Evolutionary conservation across 2,888 invertebrate genomes (phyloP).

Genomic region (Drosophila koepferae): DNA sequence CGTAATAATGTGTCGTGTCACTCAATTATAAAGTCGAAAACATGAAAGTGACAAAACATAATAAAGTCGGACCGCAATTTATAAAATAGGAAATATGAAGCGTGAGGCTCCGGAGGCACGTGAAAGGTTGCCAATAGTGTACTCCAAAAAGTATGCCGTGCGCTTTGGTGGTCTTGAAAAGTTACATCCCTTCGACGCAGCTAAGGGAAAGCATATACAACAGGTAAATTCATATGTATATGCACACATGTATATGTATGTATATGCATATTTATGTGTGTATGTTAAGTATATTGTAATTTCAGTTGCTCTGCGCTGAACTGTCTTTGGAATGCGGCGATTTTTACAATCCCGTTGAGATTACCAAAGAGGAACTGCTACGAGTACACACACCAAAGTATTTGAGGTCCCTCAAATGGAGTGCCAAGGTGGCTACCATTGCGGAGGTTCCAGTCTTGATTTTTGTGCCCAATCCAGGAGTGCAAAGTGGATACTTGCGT

Average conservation of each 20-base stretch:
- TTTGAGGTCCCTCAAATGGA: conserved; percentile 90
- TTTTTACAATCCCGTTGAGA: conserved; percentile 89
- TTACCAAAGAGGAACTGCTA: conserved; percentile 89
- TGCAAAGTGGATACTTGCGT: conserved; percentile 90
- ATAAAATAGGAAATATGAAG: conserved; percentile 11
- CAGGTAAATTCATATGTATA: conserved; percentile 85
- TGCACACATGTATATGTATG: background rate
- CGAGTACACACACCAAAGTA: conserved; percentile 91
- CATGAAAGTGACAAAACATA: background rate
- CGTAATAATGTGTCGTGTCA: conserved; percentile 14
- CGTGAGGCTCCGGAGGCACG: conserved; percentile 23
- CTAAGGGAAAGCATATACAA: conserved; percentile 93
- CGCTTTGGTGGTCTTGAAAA: conserved; percentile 92
- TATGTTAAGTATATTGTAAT: conserved; percentile 20
- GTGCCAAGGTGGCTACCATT: conserved; percentile 91
- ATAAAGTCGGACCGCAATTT: background rate
- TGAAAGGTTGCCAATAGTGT: conserved; percentile 90
- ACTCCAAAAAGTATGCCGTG: conserved; percentile 92
- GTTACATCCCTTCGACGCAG: conserved; percentile 94
- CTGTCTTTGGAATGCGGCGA: conserved; percentile 88
- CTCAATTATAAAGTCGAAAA: background rate
- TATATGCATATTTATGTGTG: background rate
- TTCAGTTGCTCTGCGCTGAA: conserved; percentile 86
- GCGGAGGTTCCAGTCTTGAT: conserved; percentile 92
- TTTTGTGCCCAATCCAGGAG: conserved; percentile 90